These are phyloP conservation scores for Ciconia boyciana DNA, from an alignment of 2,113 vertebrate genomes.

Conservation along the genomic window DNA sequence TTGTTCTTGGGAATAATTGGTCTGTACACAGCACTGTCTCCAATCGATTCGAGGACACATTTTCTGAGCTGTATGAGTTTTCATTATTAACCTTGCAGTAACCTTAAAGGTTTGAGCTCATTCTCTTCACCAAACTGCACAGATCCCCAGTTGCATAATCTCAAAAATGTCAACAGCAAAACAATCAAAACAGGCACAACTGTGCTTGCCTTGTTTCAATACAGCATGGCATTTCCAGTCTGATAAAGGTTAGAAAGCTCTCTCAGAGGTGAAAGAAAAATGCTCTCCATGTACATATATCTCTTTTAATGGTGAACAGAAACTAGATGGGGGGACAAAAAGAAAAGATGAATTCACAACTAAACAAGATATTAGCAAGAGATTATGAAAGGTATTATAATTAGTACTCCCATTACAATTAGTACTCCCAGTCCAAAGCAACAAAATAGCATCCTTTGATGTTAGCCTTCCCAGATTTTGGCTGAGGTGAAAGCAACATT, in stretches of 20 bases:
- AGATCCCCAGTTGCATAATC: background rate
- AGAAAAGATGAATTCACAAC: background rate
- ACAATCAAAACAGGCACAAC: background rate
- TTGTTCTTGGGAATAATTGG: background rate
- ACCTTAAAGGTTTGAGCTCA: background rate
- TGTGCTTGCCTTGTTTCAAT: background rate
- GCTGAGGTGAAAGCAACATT: background rate
- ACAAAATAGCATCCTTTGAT: background rate
- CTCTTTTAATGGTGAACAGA: background rate
- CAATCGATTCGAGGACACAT: background rate
- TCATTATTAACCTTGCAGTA: background rate
- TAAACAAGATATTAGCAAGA: background rate
- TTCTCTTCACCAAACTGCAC: background rate
- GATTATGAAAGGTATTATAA: background rate
- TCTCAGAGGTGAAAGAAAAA: background rate
- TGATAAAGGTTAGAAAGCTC: background rate
- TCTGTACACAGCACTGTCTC: conserved; percentile 1
- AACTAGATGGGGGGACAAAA: background rate
- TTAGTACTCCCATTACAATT: background rate
- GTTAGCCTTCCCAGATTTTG: background rate
- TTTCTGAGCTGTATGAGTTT: background rate
- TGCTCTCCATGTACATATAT: background rate
- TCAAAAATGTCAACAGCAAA: background rate
- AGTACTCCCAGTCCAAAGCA: background rate
- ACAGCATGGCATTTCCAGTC: background rate